Evolutionary conservation across 2,797 vertebrate genomes (phyloP), one percentile per base, ranked within the genome.

Genomic region (Lepidocolaptes lacrymiger): DNA sequence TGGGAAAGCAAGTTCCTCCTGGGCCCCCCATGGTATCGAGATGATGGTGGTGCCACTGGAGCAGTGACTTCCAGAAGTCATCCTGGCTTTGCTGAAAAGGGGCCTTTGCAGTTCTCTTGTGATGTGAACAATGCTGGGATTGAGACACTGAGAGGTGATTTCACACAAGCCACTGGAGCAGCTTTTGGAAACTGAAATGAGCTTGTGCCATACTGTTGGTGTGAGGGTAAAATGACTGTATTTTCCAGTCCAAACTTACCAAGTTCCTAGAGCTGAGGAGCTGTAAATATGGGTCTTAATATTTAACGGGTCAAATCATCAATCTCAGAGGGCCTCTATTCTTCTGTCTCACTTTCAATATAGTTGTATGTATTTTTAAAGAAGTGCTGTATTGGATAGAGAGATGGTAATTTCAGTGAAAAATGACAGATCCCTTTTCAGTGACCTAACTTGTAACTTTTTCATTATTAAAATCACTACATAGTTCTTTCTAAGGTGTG

Each of bases 361-460:
- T 73, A 72, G 62, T 69, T 94, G 85, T 74, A 97, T 97, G 95
- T 97, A 97, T 97, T 97, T 98, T 97, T 97, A 98, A 98, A 98
- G 94, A 96, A 95, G 80, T 56, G 28, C 95, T 90, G 94, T 72
- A 97, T 95, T 97, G 97, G 94, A 91, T 88, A 95, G 95, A 85
- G 91, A 91, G 91, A 83, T 51, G 75, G 96, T 97, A 97, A 97
- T 98, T 97, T 96, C 85, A 85, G 68, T 98, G 97, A 97, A 93
- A 96, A 97, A 98, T 97, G 95, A 96, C 73, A 68, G 91, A 96
- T 97, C 84, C 72, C 43, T 89, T 95, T 94, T 55, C 87, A 82
- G 93, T 96, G 95, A 89, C 92, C 85, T 91, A 92, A 88, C 95
- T 95, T 95, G 68, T 88, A 92, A 91, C 89, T 96, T 92, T 73